Conservation (phyloP, 1,140 invertebrate species). For the Cherax quadricarinatus region DNA sequence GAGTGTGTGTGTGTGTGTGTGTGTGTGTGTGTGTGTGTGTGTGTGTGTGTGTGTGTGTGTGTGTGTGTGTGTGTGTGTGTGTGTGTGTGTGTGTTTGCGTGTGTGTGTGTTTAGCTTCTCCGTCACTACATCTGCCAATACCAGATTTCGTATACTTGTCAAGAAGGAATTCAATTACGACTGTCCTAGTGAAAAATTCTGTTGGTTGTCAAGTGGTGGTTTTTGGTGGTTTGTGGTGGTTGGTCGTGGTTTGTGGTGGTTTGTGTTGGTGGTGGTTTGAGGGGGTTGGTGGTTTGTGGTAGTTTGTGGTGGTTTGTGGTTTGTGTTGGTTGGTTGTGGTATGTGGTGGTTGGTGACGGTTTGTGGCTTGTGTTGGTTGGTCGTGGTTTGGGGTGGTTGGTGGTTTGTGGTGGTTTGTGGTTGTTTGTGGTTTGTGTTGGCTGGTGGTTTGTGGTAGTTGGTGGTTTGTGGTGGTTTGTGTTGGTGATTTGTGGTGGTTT, state of each 20-base stretch:
- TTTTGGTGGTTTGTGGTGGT: not conserved
- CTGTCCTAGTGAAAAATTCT: not conserved
- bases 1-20: no score
- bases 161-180: conserved; percentile 2
- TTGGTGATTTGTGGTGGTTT: no score
- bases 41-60: not conserved
- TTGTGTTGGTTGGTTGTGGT: not conserved
- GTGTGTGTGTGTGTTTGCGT: conserved; percentile 1
- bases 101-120: not conserved
- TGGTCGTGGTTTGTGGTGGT: not conserved
- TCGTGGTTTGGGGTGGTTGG: not conserved
- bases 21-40: no score
- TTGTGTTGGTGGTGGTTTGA: not conserved
- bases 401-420: no score
- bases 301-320: not conserved
- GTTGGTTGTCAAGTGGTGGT: not conserved
- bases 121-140: not conserved
- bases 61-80: conserved; percentile 7
- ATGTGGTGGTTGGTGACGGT: not conserved
- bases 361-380: not conserved
- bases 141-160: conserved; percentile 9
- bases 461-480: no score
- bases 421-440: no score
- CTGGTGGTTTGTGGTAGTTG: no score
- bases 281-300: not conserved